Conservation (phyloP, 1,140 invertebrate genomes). For the Ceratina calcarata region DNA sequence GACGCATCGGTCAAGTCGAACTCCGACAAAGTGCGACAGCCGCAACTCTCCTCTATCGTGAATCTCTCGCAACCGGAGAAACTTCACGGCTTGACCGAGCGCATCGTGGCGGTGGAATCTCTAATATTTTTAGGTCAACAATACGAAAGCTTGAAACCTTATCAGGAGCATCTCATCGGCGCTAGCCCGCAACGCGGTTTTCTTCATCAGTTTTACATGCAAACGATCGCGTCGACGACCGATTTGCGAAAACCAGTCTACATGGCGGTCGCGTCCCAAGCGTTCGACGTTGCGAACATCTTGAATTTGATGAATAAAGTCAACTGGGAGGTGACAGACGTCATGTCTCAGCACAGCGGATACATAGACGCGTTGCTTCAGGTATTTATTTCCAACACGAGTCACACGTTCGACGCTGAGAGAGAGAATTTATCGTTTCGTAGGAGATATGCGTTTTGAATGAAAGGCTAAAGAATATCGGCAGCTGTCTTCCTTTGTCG, state of each 20-base stretch:
- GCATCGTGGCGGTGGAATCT: slow-evolving; percentile 95
- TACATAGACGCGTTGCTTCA: slow-evolving; percentile 90
- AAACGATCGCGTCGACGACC: slow-evolving; percentile 85
- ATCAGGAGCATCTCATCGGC: slow-evolving; percentile 88
- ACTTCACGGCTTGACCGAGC: slow-evolving; percentile 90
- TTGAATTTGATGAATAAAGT: slow-evolving; percentile 93
- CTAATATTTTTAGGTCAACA: slow-evolving; percentile 94
- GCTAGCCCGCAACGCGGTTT: slow-evolving; percentile 71
- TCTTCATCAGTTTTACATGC: slow-evolving; percentile 87
- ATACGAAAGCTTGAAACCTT: slow-evolving; percentile 90
- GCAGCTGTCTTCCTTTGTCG: slow-evolving; percentile 85
- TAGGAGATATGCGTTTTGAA: slow-evolving; percentile 91
- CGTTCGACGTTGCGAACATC: slow-evolving; percentile 90
- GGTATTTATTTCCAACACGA: slow-evolving; percentile 70
- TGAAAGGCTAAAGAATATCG: slow-evolving; percentile 87
- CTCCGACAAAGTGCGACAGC: slow-evolving; percentile 81
- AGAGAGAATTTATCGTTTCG: background rate
- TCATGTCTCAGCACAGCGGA: slow-evolving; percentile 95
- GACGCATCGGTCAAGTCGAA: slow-evolving; percentile 67
- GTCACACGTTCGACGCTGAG: background rate
- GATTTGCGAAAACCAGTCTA: slow-evolving; percentile 93
- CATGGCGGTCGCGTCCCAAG: slow-evolving; percentile 88
- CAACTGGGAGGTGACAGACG: slow-evolving; percentile 97
- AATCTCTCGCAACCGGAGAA: slow-evolving; percentile 86
- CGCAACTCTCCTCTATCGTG: slow-evolving; percentile 86